Conservation (phyloP, 2,113 vertebrate species). For the Murina feae region DNA sequence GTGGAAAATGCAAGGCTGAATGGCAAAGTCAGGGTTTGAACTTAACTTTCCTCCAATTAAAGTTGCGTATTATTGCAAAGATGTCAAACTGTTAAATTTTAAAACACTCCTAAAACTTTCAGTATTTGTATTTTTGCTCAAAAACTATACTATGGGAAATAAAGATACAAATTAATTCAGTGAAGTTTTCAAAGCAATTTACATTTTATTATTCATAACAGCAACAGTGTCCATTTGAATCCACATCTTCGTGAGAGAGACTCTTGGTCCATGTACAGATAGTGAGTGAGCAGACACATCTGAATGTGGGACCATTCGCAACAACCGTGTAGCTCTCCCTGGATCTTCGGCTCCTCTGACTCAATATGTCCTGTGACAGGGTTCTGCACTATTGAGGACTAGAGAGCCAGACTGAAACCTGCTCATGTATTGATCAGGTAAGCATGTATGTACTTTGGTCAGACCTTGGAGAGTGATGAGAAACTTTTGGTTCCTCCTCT, state of each 20-base stretch:
- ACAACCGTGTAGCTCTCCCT: not conserved
- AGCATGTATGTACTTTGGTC: not conserved
- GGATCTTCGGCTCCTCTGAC: not conserved
- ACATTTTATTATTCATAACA: not conserved
- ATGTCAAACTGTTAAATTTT: not conserved
- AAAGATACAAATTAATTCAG: conserved; percentile 11
- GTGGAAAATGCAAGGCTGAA: not conserved
- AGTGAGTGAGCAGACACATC: not conserved
- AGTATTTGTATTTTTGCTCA: not conserved
- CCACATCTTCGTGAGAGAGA: not conserved
- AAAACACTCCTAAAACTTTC: not conserved
- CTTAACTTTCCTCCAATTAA: not conserved
- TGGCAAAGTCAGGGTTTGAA: not conserved
- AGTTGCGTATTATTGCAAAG: not conserved
- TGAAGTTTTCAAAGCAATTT: conserved; percentile 1
- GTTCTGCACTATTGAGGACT: not conserved
- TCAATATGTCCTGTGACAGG: not conserved
- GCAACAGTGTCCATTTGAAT: not conserved
- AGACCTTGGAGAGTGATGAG: not conserved
- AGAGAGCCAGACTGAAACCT: not conserved
- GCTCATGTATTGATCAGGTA: not conserved
- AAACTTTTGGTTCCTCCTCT: not conserved
- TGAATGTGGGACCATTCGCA: not conserved
- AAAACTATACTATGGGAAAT: not conserved
- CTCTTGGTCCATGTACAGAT: not conserved